Evolutionary conservation across 2,888 invertebrate genomes (phyloP).

Genomic region (Ptychoptera contaminata): DNA sequence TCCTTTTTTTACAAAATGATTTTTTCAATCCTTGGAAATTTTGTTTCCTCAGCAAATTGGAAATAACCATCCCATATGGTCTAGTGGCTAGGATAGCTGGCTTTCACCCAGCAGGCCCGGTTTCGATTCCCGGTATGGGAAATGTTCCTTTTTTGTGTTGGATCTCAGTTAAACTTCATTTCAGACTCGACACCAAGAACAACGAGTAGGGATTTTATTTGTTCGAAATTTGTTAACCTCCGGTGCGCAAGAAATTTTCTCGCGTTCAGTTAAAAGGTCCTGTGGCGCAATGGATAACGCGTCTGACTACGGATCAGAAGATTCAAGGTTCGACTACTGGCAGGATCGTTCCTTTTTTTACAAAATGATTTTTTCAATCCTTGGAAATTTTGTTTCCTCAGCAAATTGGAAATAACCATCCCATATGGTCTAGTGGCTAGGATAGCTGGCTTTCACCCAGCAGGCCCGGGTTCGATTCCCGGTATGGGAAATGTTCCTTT

Average conservation of each 20-base stretch:
- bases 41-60: too few species aligned
- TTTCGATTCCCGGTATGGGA: slow-evolving; percentile 6
- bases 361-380: too few species aligned
- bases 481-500: neutral
- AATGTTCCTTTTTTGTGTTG: neutral
- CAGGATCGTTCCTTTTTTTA: neutral
- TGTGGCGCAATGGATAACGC: slow-evolving; percentile 4
- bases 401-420: too few species aligned
- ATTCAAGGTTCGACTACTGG: slow-evolving; percentile 5
- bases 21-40: too few species aligned
- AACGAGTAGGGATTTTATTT: too few species aligned
- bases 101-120: slow-evolving; percentile 6
- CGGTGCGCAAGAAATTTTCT: too few species aligned
- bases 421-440: slow-evolving; percentile 9
- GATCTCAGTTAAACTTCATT: too few species aligned
- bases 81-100: slow-evolving; percentile 6
- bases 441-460: slow-evolving; percentile 6
- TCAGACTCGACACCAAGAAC: too few species aligned
- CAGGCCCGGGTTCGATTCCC: slow-evolving; percentile 6
- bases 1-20: too few species aligned
- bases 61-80: slow-evolving; percentile 8
- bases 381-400: too few species aligned
- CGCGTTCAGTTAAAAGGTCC: too few species aligned
- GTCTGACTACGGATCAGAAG: slow-evolving; percentile 6
- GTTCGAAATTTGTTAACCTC: too few species aligned